Evolutionary conservation across 1,140 invertebrate genomes (phyloP), one percentile per base, ranked within the genome.

Genomic region (Drosophila trapezifrons): DNA sequence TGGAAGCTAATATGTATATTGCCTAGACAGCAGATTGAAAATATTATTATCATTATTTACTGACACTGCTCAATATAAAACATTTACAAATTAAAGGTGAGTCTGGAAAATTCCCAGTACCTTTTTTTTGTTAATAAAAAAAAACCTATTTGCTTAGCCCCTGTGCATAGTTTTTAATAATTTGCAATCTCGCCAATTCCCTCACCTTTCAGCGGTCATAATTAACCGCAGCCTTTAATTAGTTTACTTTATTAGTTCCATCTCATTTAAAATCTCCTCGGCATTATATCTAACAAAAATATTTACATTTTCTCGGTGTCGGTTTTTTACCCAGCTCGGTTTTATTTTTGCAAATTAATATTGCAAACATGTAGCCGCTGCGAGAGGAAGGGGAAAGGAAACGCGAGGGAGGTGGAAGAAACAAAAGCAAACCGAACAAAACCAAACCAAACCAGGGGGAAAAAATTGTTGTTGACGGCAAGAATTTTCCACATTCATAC

Each of bases 311-410:
- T 27, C 27, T 35, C 13, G 27, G 25, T 54, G 29, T 10, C 25
- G 38, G 46, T 35, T 72, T 66, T 67, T 70, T 35, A n/a, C 3
- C 20, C 18, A 15, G 4, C 4, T n/a, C 13, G 17, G n/a, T n/a
- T 32, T 40, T 72, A 67, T 77, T 66, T 77, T 54, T 18, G 12
- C 52, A 73, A 81, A 81, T 81, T 81, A 81, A 73, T 81, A 49
- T 66, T 42, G 57, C 66, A 77, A 81, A 81, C 66, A 80, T 59
- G 62, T 37, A 35, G 38, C 20, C 12, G 18, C 55, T 25, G 46
- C 1, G 17, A 3, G 12, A 7, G 6, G 47, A 10, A 15, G n/a
- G 63, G 32, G 46, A 46, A 18, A 27, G 32, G 42, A 60, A 38
- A 15, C 9, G 25, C 10, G 7, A 35, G 27, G n/a, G 9, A 35